These are phyloP conservation scores for Ichneumon xanthorius DNA, from an alignment of 2,888 invertebrate species.

Conservation along the genomic window DNA sequence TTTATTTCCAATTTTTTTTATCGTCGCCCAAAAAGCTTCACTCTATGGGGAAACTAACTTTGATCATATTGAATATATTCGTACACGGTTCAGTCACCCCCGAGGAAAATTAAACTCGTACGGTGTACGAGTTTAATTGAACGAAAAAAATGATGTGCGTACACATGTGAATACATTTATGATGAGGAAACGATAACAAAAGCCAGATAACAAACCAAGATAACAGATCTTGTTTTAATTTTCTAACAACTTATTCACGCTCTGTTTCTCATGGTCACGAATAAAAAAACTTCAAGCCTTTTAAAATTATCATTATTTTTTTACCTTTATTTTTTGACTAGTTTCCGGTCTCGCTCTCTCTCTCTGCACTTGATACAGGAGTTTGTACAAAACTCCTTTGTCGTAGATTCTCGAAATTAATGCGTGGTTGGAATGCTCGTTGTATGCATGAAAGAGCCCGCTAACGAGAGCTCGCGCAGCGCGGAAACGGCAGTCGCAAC, in stretches of 20 bases:
- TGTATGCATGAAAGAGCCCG: conserved; percentile 9
- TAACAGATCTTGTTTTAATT: neutral
- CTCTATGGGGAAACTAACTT: too few species aligned
- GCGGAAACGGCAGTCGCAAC: neutral
- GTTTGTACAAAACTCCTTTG: conserved; percentile 9
- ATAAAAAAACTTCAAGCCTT: neutral
- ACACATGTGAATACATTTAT: neutral
- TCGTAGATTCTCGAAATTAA: conserved; percentile 3
- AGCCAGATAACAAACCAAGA: too few species aligned
- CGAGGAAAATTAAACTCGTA: too few species aligned
- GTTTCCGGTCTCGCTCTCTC: neutral
- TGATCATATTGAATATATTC: too few species aligned
- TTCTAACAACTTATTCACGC: neutral
- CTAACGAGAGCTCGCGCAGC: conserved; percentile 1
- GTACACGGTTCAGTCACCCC: too few species aligned
- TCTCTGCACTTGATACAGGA: neutral
- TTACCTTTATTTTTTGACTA: neutral
- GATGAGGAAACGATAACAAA: neutral
- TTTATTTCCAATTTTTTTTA: too few species aligned
- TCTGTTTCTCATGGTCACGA: neutral
- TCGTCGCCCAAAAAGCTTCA: too few species aligned
- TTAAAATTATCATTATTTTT: neutral
- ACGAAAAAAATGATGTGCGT: neutral
- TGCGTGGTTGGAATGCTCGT: neutral
- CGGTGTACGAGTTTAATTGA: too few species aligned